Evolutionary conservation across 2,888 invertebrate genomes (phyloP), one percentile per base, ranked within the genome.

Genomic region (Xylota segnis): DNA sequence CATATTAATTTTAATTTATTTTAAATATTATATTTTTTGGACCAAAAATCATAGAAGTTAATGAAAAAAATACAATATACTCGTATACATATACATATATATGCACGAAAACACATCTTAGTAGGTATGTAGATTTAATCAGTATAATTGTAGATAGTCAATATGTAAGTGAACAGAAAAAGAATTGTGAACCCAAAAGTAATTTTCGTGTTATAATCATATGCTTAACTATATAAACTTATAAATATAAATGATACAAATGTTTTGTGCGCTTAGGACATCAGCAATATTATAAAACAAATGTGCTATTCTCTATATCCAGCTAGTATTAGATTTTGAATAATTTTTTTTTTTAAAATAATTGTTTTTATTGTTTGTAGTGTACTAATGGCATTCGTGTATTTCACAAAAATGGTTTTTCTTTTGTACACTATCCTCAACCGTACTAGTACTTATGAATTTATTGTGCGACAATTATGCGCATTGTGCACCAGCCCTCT

Each of bases 21-120:
- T 66, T 76, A 74, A 76, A 78, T 63, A 74, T 63, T 74, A 66
- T 68, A 77, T 78, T 61, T 81, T 91, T 94, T 92, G 92, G 92
- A 91, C 92, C 93, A 93, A 93, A 93, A 93, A 92, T 92, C 91
- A 91, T 93, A 94, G 93, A 93, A 89, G 90, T 89, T 89, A 91
- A 93, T 93, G 88, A 81, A 83, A 66, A 50, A 63, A 70, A 65
- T 59, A 54, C 34, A n/a, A n/a, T 43, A 65, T 29, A 47, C 61
- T n/a, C n/a, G n/a, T n/a, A 52, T 14, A 18, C 34, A 37, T 37
- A 37, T 37, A 40, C 10, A 59, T 23, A 52, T 50, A 58, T 71
- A 79, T 81, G 79, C 79, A 81, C 74, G 63, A 71, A 83, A 83
- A 78, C 70, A 76, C 74, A 84, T 71, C 45, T 50, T 63, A 74